These are phyloP conservation scores for Rhopalosiphum maidis DNA, from an alignment of 1,140 invertebrate genomes.

Conservation along the genomic window DNA sequence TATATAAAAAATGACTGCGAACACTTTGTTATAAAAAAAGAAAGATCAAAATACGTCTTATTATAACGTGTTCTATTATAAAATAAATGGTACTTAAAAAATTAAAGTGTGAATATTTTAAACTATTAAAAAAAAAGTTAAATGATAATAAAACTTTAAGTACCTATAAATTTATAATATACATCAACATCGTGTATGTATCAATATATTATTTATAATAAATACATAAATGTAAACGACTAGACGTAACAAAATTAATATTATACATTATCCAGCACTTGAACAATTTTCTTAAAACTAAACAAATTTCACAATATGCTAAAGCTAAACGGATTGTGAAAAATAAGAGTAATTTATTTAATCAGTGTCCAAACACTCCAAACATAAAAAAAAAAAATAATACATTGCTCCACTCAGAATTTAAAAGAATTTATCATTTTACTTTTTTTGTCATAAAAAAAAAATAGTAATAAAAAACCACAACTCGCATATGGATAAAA, in stretches of 20 bases:
- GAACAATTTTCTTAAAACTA: neutral
- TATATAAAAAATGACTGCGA: neutral
- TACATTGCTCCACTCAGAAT: neutral
- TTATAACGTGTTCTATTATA: neutral
- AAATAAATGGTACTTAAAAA: neutral
- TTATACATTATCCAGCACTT: neutral
- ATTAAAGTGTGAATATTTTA: neutral
- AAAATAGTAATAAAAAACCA: neutral
- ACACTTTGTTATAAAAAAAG: neutral
- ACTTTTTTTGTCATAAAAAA: neutral
- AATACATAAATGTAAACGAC: neutral
- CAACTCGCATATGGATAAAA: neutral
- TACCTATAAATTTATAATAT: neutral
- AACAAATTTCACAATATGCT: neutral
- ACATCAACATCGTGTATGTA: neutral
- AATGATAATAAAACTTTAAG: neutral
- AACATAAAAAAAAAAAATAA: neutral
- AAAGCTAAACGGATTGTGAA: neutral
- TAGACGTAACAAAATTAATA: neutral
- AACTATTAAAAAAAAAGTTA: neutral
- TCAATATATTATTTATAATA: neutral
- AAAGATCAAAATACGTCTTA: neutral
- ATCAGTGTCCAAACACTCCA: neutral
- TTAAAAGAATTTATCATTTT: constrained; percentile 18
- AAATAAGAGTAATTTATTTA: constrained; percentile 6